phyloP scores from a whole-genome alignment of 2,888 invertebrate species.

The Callimorpha dominula region DNA sequence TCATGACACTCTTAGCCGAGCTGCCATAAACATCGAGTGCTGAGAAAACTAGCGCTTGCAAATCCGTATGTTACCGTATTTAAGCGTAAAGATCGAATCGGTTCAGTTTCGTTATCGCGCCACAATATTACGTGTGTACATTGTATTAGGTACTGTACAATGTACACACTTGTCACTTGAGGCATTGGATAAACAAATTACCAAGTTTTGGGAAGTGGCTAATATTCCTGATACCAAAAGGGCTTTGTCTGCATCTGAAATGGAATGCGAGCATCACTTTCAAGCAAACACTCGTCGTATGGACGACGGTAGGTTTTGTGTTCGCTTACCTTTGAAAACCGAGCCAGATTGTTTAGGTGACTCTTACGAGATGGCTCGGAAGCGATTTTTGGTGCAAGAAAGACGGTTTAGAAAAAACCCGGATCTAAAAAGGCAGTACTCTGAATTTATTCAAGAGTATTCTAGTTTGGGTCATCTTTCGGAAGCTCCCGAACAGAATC shows the following conservation, averaged over 20 bases:
- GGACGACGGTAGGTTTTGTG: constrained; percentile 11
- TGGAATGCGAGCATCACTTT: background rate
- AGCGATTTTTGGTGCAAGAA: constrained; percentile 11
- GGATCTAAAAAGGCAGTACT: constrained; percentile 8
- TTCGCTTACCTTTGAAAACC: constrained; percentile 13
- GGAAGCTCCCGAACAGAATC: background rate
- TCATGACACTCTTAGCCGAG: no score
- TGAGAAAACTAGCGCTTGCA: no score
- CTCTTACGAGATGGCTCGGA: constrained; percentile 10
- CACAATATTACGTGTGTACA: no score
- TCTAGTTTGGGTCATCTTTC: constrained; percentile 14
- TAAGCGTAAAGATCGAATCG: no score
- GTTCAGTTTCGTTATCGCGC: no score
- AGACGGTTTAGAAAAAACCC: constrained; percentile 7
- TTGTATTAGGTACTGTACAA: no score
- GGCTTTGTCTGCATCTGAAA: background rate
- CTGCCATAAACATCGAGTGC: no score
- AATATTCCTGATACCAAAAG: background rate
- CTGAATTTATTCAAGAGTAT: constrained; percentile 11
- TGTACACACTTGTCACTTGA: no score
- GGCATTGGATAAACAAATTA: no score
- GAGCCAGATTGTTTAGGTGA: constrained; percentile 21
- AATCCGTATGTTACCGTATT: no score
- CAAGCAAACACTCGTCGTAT: background rate
- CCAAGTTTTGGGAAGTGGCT: background rate